Conservation (phyloP, 1,140 invertebrate genomes). For the Physella acuta region DNA sequence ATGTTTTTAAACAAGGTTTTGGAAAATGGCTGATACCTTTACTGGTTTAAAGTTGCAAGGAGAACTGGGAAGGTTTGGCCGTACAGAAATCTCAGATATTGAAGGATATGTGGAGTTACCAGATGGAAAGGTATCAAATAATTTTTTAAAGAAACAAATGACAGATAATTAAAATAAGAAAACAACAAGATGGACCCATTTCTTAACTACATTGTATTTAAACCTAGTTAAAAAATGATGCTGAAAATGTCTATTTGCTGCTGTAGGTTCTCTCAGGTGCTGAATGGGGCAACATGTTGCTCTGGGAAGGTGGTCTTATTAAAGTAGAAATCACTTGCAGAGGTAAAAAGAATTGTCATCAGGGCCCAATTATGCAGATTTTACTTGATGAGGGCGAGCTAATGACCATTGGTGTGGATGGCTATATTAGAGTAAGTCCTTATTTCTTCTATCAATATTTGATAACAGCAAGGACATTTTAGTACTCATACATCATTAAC, state of each 20-base stretch:
- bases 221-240: too few species aligned
- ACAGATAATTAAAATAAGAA: too few species aligned
- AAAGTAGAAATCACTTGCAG: conserved; percentile 67
- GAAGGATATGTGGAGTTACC: conserved; percentile 79
- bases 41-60: conserved; percentile 87
- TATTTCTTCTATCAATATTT: background rate
- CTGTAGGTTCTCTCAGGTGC: conserved; percentile 73
- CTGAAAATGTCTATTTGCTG: too few species aligned
- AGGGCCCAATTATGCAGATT: conserved; percentile 73
- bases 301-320: conserved; percentile 85
- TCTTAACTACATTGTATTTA: too few species aligned
- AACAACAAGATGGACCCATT: too few species aligned
- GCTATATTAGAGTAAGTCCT: conserved; percentile 67
- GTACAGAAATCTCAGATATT: conserved; percentile 86
- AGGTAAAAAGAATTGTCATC: conserved; percentile 70
- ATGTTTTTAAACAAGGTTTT: conserved; percentile 65
- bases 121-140: conserved; percentile 72
- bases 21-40: conserved; percentile 88
- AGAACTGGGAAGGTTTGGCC: conserved; percentile 81
- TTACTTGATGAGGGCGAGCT: conserved; percentile 69
- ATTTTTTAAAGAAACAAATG: too few species aligned
- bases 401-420: conserved; percentile 73
- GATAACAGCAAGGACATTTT: background rate
- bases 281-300: conserved; percentile 84
- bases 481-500: too few species aligned